Conservation (phyloP, 2,113 vertebrate genomes). For the Elephantulus edwardii region DNA sequence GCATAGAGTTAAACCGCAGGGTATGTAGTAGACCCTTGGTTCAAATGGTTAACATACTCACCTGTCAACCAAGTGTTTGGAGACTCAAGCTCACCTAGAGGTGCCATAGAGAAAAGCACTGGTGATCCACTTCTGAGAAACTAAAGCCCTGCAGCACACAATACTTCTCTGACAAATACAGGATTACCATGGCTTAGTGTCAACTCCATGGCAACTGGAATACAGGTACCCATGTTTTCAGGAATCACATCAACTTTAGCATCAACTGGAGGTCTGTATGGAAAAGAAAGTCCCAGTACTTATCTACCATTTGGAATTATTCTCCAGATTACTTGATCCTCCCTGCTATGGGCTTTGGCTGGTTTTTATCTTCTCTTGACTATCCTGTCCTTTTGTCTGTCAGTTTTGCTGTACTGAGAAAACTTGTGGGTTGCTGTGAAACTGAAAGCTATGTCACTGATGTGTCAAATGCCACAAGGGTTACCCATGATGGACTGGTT, state of each 20-base stretch:
- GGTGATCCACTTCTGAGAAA: neutral
- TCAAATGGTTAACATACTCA: neutral
- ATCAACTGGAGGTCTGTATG: accelerated
- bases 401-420: neutral
- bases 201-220: neutral
- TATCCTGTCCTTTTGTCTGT: neutral
- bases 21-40: neutral
- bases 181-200: neutral
- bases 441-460: too few species aligned
- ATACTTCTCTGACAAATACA: neutral
- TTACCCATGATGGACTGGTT: too few species aligned
- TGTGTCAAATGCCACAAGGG: too few species aligned
- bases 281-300: neutral
- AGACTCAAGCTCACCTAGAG: neutral
- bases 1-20: neutral
- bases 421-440: too few species aligned
- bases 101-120: neutral
- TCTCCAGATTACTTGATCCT: neutral
- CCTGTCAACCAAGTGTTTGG: neutral
- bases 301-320: neutral
- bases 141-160: neutral
- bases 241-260: neutral
- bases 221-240: neutral
- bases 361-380: neutral
- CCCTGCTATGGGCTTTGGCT: neutral